Base-by-base conservation (phyloP, 2,888 invertebrate genomes). In the Nomada ruficornis region DNA sequence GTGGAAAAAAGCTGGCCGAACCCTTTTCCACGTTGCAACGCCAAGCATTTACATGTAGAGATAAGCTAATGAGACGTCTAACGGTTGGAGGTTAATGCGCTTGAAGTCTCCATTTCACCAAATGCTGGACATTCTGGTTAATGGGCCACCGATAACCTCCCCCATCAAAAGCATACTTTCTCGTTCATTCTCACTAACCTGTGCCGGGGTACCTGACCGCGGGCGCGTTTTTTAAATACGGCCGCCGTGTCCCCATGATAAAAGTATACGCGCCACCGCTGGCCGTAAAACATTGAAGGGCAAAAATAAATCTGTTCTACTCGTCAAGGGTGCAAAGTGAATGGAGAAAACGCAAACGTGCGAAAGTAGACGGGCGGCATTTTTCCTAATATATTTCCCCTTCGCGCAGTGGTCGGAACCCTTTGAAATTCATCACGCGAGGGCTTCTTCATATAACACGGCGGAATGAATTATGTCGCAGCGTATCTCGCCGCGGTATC, bases 381-480 rank as follows among this genome's bases (percentile, higher is more conserved):
- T 65, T 59, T 57, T 64, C 79, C 68, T 55, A 70, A 57, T 73
- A 68, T 63, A 75, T 70, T 52, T 73, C 62, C 72, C 50, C 36
- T 18, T 60, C 50, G 29, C 15, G 65, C 59, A 62, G 26, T 13
- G 44, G 10, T 20, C 55, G 42, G n/a, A 59, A 9, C 63, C 60
- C 54, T 80, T 76, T 59, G 80, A 83, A 86, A 78, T 80, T 80
- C 86, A 80, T 86, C 86, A 59, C 36, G 36, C 74, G 64, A 68
- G 69, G 78, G 73, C 83, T 76, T 77, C 78, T 85, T 86, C 80
- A 50, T 75, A 67, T 57, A 77, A 75, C 80, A 70, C 70, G 77
- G 36, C 79, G 62, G 83, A 75, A 83, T 86, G 86, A 86, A 78
- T 86, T 86, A 86, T 75, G 81, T 77, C 60, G 64, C 55, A 63